Conservation (phyloP, 2,113 vertebrate species). For the Lampris megalopsis region DNA sequence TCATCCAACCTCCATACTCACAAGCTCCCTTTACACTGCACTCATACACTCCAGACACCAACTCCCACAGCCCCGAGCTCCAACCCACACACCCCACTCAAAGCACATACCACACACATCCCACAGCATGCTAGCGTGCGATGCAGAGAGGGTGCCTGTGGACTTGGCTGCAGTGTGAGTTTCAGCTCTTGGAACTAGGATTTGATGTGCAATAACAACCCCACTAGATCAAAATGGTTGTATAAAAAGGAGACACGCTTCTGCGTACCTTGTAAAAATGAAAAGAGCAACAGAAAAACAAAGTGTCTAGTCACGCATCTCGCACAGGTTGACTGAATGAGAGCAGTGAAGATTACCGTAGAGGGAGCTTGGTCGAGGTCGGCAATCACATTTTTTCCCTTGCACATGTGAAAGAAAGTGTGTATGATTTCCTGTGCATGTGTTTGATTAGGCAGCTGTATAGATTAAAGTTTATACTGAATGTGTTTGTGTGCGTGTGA, state of each 20-base stretch:
- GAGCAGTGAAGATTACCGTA: conserved; percentile 50
- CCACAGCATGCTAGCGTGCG: conserved; percentile 62
- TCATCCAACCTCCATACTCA: conserved; percentile 3
- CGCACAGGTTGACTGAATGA: conserved; percentile 62
- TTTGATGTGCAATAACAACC: conserved; percentile 74
- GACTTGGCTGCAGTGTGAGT: conserved; percentile 53
- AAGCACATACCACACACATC: conserved; percentile 43
- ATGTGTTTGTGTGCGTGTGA: conserved; percentile 14
- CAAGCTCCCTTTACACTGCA: conserved; percentile 13
- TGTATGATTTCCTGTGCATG: conserved; percentile 5
- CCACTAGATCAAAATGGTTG: conserved; percentile 65
- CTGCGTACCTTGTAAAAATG: conserved; percentile 79
- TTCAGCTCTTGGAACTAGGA: conserved; percentile 65
- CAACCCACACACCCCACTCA: conserved; percentile 33
- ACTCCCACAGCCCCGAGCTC: conserved; percentile 10
- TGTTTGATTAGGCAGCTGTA: conserved; percentile 35
- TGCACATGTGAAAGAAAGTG: conserved; percentile 25
- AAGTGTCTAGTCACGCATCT: conserved; percentile 78
- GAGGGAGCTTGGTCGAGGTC: conserved; percentile 28
- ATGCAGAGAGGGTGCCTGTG: conserved; percentile 52
- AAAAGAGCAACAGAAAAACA: conserved; percentile 63
- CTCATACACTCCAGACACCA: conserved; percentile 7
- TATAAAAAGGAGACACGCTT: conserved; percentile 78
- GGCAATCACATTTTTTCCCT: conserved; percentile 35
- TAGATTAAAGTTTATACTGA: conserved; percentile 25